Base-by-base conservation (phyloP, 2,797 vertebrate species). In the Serranus cabrilla region DNA sequence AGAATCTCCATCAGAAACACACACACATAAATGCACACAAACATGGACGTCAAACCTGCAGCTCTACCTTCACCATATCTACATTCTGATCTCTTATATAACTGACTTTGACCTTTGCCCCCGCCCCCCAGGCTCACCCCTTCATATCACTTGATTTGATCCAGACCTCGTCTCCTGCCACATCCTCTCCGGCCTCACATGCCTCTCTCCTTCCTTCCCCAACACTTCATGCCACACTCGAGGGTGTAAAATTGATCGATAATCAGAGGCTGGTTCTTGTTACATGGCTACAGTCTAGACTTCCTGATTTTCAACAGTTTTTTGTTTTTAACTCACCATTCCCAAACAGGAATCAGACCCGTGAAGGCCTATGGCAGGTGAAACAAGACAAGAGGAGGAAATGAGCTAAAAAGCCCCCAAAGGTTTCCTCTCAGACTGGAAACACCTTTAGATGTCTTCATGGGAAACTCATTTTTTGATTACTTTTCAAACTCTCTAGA, bases 1-100 rank as follows among this genome's bases (percentile, higher is more conserved):
- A 90, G 60, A 86, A 83, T 70, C 66, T 91, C 80, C 62, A 75
- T 74, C 76, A 67, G 57, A 31, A 74, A 72, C 83, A 79, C 52
- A 0, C 74, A 82, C 17, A 74, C 71, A 71, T 34, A 34, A 6
- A 34, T 43, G 37, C 70, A 83, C 62, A 56, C 64, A 69, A 69
- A 74, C 80, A 81, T 25, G 52, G 10, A 47, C 37, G 67, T 52
- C n/a, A 76, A 67, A 79, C 61, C 54, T 75, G 65, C 21, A 11
- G 23, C 59, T 78, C 39, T 68, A 11, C 4, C 17, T 34, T 58
- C 40, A 64, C 37, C 8, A 3, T n/a, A 62, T 71, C 59, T 50
- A 12, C n/a, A 37, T 65, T 54, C 69, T 58, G 16, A 61, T 56
- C 23, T 64, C 46, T 56, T 63, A 66, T 55, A 73, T 63, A 71